Conservation (phyloP, 2,888 invertebrate species). For the Deladenus siricidicola region DNA sequence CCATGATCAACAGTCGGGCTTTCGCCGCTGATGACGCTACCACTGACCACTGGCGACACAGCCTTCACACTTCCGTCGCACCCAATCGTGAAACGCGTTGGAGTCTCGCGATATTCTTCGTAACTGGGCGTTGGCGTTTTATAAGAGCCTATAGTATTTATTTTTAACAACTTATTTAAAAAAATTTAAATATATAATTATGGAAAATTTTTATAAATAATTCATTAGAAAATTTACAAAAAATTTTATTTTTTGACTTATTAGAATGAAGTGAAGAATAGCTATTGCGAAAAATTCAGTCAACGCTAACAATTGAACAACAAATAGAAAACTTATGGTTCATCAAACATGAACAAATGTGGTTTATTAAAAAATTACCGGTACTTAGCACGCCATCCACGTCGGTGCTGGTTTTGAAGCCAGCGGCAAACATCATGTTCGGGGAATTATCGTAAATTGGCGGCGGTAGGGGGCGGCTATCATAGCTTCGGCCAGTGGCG, state of each 20-base stretch:
- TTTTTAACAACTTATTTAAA: neutral
- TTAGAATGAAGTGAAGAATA: too few relatives aligned
- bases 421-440: neutral
- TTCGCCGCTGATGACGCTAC: neutral
- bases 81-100: conserved; percentile 2
- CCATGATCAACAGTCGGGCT: neutral
- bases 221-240: too few relatives aligned
- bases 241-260: too few relatives aligned
- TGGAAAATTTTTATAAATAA: neutral
- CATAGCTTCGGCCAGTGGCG: conserved; percentile 23
- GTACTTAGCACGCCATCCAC: too few relatives aligned
- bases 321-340: too few relatives aligned
- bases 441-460: neutral
- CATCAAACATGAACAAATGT: too few relatives aligned
- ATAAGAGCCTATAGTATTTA: neutral
- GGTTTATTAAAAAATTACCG: too few relatives aligned
- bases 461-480: conserved; percentile 11
- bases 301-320: too few relatives aligned
- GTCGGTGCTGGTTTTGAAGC: neutral
- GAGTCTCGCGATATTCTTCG: conserved; percentile 8
- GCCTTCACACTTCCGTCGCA: neutral
- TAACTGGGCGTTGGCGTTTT: conserved; percentile 3
- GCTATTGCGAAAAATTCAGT: too few relatives aligned
- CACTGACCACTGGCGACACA: neutral
- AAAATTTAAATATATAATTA: neutral